A percentile compares a stretch with the other conserved stretches of the same genome.
Evolutionary conservation across 2,797 vertebrate species (phyloP).

Genomic region (Chelon labrosus): DNA sequence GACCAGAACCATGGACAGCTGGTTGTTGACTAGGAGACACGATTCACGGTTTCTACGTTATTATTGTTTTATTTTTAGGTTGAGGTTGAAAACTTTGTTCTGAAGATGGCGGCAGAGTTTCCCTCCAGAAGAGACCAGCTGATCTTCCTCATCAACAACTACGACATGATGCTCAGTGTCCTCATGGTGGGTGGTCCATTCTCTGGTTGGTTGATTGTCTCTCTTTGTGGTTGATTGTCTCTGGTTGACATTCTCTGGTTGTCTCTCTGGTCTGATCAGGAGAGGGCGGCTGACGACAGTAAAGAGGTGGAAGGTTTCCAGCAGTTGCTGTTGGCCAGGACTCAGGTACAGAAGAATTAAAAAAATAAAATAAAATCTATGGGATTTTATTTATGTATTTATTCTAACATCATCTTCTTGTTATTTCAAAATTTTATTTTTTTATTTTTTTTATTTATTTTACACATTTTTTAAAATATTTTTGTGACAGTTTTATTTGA

Average conservation of each 20-base stretch:
- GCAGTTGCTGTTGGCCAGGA: slow-evolving; percentile 91
- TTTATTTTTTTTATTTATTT: too few species aligned
- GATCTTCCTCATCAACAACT: slow-evolving; percentile 97
- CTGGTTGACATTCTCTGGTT: background rate
- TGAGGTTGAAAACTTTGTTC: slow-evolving; percentile 95
- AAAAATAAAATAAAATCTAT: too few species aligned
- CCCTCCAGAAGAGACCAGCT: slow-evolving; percentile 94
- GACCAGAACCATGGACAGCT: too few species aligned
- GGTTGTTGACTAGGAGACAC: too few species aligned
- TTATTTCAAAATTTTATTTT: too few species aligned
- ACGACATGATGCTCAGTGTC: slow-evolving; percentile 95
- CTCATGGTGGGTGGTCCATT: slow-evolving; percentile 84
- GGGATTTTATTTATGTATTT: too few species aligned
- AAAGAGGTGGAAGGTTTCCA: slow-evolving; percentile 96
- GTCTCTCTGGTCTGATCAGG: slow-evolving; percentile 75
- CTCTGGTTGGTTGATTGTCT: background rate
- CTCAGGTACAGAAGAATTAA: slow-evolving; percentile 80
- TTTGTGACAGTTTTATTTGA: too few species aligned
- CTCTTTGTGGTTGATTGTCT: background rate
- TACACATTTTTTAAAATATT: too few species aligned
- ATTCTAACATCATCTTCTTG: too few species aligned
- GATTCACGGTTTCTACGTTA: too few species aligned
- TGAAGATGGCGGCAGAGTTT: slow-evolving; percentile 96
- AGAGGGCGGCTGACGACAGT: slow-evolving; percentile 93
- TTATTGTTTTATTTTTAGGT: slow-evolving; percentile 74